Base-by-base conservation (phyloP, 2,888 invertebrate species). In the Terebella lapidaria region DNA sequence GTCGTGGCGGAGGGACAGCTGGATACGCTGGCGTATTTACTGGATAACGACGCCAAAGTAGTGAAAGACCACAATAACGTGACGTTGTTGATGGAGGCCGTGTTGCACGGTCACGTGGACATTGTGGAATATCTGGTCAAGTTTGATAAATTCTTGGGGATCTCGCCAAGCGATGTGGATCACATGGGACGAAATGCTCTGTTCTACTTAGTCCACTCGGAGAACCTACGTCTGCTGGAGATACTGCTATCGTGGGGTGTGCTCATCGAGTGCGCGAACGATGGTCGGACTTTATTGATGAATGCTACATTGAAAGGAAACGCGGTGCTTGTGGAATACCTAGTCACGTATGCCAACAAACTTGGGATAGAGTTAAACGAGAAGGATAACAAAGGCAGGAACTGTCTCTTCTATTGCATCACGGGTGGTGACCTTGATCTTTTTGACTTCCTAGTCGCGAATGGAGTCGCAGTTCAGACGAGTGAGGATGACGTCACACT, bases 241-340 rank as follows among this genome's bases (percentile, higher is more conserved):
- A n/a, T 58, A 2, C 52, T 65, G 26, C n/a, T 65, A 24, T 22
- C 49, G n/a, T 26, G 42, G 15, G 61, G 57, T 2, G 51, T 65
- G 5, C 47, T 47, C 15, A 29, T 57, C 1, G 59, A 49, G 22
- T 59, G 61, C 1, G 54, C 62, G 3, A 35, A 60, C 5, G 66
- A 68, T 51, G 64, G 66, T 2, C 47, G 67, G 2, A 68, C 64
- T 22, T 29, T 68, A 18, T 54, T 68, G 18, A 68, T 68, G 68
- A 53, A 47, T 3, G 60, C 67, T 0, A 58, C 64, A 1, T 54
- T 64, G n/a, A 66, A 65, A 10, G 55, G 53, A 29, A 61, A 68
- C 55, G 56, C 53, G 20, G 29, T 51, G 1, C 24, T 66, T 1
- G 58, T 62, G 30, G 56, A 56, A 20, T 64, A 63, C 46, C 61